phyloP scores from a whole-genome alignment of 2,113 vertebrate species.

The Polypterus senegalus region DNA sequence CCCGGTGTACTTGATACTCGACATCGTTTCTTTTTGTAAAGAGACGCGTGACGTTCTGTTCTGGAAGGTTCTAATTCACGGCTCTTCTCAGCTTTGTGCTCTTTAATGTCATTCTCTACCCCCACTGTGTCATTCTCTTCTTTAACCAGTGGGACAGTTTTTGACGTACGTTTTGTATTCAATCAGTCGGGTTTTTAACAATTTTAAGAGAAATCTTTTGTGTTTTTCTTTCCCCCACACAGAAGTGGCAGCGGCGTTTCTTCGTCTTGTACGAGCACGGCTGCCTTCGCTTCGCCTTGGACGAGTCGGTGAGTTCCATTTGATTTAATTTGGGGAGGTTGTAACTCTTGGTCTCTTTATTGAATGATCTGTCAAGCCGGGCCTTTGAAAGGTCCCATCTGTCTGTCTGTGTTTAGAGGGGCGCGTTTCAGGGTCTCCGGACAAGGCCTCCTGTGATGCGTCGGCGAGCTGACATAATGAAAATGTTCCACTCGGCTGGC shows the following conservation, averaged over 20 bases:
- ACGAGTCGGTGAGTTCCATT: constrained; percentile 52
- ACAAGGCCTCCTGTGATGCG: too few relatives aligned
- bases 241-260: constrained; percentile 69
- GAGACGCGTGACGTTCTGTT: too few relatives aligned
- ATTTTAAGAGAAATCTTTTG: background rate
- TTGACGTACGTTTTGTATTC: background rate
- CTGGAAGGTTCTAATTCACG: background rate
- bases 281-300: constrained; percentile 60
- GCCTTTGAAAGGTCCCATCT: background rate
- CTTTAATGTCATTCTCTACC: background rate
- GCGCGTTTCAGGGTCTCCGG: too few relatives aligned
- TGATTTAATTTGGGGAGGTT: background rate
- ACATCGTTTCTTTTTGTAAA: too few relatives aligned
- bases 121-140: background rate
- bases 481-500: too few relatives aligned
- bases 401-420: too few relatives aligned
- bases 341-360: too few relatives aligned
- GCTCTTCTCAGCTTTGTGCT: background rate
- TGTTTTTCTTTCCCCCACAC: constrained; percentile 5
- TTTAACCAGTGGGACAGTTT: background rate
- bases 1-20: too few relatives aligned
- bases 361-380: too few relatives aligned
- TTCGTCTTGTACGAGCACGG: constrained; percentile 66
- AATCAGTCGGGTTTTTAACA: background rate
- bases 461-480: too few relatives aligned